Evolutionary conservation across 2,797 vertebrate genomes (phyloP), one percentile per base, ranked within the genome.

Genomic region (Champsocephalus gunnari): DNA sequence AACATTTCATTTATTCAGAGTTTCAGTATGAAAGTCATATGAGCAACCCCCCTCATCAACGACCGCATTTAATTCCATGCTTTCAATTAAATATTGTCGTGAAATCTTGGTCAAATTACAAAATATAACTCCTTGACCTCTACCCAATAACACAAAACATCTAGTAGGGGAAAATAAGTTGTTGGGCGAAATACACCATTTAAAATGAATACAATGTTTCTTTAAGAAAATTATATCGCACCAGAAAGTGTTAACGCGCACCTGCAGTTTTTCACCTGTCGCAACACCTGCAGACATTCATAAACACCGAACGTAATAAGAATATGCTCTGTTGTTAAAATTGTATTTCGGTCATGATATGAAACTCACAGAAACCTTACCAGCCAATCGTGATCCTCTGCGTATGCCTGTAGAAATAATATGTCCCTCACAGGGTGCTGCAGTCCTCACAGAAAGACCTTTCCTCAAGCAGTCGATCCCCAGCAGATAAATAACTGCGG

Each of bases 251-350:
- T 47, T 34, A 2, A 16, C 58, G 43, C 60, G 58, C 74, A 90
- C 80, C 86, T 89, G 85, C 79, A 50, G 48, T 66, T 57, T 58
- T 56, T 78, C 83, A 88, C 88, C 77, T 87, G 83, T 73, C 67
- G 64, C 34, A 53, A 45, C 75, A 73, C 38, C 63, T 68, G 60
- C 11, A 45, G 58, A 53, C 32, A 57, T 62, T 45, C 1, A 0
- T 3, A 32, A 58, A 61, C 60, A 44, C 16, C 5, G 8, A 19
- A 17, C 19, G 9, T 19, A 9, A 16, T 5, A 3, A 50, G 11
- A 1, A 6, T 3, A 49, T 9, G 12, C 6, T 14, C 1, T 16
- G 21, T 47, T 41, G 12, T 5, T 28, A 3, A 1, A 57, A 41
- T 50, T 19, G 9, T 44, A 11, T 57, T 69, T 58, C 17, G 19